phyloP scores from a whole-genome alignment of 1,140 invertebrate genomes.

The Nephila pilipes region DNA sequence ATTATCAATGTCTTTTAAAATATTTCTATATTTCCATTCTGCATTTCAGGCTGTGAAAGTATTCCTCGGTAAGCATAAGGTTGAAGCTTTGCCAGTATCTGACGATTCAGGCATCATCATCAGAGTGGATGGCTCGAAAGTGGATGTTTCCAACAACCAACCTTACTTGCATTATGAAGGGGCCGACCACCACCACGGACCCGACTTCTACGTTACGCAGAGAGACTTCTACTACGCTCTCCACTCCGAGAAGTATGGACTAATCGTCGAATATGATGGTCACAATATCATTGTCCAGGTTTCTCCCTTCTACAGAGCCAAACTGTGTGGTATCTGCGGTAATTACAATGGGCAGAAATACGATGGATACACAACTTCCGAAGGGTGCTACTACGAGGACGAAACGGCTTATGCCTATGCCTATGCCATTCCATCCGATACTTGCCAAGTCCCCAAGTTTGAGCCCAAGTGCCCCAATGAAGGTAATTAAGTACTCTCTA shows the following conservation, averaged over 20 bases:
- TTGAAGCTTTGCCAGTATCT: slow-evolving; percentile 71
- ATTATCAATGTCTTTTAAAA: background rate
- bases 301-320: slow-evolving; percentile 69
- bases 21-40: background rate
- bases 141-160: slow-evolving; percentile 30
- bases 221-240: slow-evolving; percentile 71
- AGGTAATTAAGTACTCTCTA: slow-evolving; percentile 59
- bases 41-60: slow-evolving; percentile 66
- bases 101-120: slow-evolving; percentile 72
- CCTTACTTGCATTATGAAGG: slow-evolving; percentile 65
- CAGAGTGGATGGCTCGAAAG: slow-evolving; percentile 60
- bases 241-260: slow-evolving; percentile 73
- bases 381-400: slow-evolving; percentile 73
- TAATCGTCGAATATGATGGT: slow-evolving; percentile 73
- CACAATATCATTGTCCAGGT: slow-evolving; percentile 62
- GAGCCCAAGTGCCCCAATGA: slow-evolving; percentile 46
- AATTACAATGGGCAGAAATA: slow-evolving; percentile 77
- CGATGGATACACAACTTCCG: slow-evolving; percentile 60
- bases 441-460: slow-evolving; percentile 64
- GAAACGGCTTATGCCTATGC: slow-evolving; percentile 67
- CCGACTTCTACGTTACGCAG: slow-evolving; percentile 51
- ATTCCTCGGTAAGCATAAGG: slow-evolving; percentile 73
- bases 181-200: background rate
- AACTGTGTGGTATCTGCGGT: slow-evolving; percentile 78
- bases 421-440: slow-evolving; percentile 73